Evolutionary conservation across 2,797 vertebrate genomes (phyloP), one percentile per base, ranked within the genome.

Genomic region (Coilia nasus): DNA sequence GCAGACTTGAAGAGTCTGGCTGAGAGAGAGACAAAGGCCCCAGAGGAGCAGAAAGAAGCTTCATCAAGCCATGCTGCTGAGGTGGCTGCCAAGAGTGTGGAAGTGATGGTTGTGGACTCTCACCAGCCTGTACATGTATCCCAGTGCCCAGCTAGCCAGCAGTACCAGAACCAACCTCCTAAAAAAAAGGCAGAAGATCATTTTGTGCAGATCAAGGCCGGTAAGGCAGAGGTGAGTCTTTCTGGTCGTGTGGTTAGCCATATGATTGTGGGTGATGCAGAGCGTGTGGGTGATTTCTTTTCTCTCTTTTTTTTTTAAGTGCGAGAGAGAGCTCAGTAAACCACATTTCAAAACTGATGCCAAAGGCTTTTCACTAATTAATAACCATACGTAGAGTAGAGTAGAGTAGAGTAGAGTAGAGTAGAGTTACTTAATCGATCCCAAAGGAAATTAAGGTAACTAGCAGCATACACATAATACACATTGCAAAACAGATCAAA

Each of bases 181-280:
- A 78, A 78, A n/a, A 21, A 91, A 85, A 90, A 90, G 87, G 91
- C 92, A 87, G 96, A 98, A 95, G 96, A 97, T 89, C 92, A 96
- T 94, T 95, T 96, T 88, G 95, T 99, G 90, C 98, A 99, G 91
- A 99, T 99, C 94, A 95, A 96, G 93, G 97, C 98, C 87, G 94
- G 96, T 89, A 99, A 98, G 94, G 96, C 97, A 90, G 97, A 99
- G 97, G 98, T 98, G 95, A 96, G 93, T 90, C 82, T 87, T 57
- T 21, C 2, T 60, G 75, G 1, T n/a, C 11, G 31, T 46, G 7
- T 31, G 31, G 31, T 44, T 2, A 1, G 6, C 35, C 35, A n/a
- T 59, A 21, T 31, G 5, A 17, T 44, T 41, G 71, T 9, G 15
- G 17, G 41, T 78, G 35, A 41, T 1, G 3, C 31, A 12, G 5